Conservation (phyloP, 2,888 invertebrate species). For the Spicauda simplicius region DNA sequence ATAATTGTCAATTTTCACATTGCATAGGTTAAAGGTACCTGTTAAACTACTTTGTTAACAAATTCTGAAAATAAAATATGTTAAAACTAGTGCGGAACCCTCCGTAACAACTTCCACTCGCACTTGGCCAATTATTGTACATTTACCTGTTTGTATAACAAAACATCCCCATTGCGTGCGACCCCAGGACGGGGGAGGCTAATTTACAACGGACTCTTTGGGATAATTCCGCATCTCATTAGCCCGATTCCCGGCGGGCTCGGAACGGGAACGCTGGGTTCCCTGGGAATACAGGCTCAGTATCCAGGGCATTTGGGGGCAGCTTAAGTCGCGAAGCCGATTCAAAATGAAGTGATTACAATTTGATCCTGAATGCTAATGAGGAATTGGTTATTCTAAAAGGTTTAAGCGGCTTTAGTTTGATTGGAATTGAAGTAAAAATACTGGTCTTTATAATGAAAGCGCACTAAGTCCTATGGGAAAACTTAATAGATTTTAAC, state of each 20-base stretch:
- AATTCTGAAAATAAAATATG: too few relatives aligned
- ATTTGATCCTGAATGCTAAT: neutral
- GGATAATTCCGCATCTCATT: conserved; percentile 49
- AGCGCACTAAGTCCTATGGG: too few relatives aligned
- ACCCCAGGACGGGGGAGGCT: neutral
- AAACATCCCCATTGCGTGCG: conserved; percentile 11
- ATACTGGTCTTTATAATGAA: too few relatives aligned
- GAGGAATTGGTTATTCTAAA: neutral
- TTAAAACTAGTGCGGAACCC: too few relatives aligned
- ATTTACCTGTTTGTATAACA: neutral
- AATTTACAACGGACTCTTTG: conserved; percentile 20
- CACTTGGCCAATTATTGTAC: neutral
- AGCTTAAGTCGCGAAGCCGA: conserved; percentile 10
- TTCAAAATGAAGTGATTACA: neutral
- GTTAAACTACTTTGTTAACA: too few relatives aligned
- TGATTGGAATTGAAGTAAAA: too few relatives aligned
- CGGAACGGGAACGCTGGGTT: conserved; percentile 11
- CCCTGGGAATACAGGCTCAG: conserved; percentile 5
- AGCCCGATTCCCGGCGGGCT: conserved; percentile 44
- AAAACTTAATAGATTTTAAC: too few relatives aligned
- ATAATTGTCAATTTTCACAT: too few relatives aligned
- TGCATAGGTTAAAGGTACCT: too few relatives aligned
- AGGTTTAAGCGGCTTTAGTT: too few relatives aligned
- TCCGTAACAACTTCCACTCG: too few relatives aligned
- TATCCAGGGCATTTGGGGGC: neutral